These are phyloP conservation scores for Ichneumoninae sp. DNA, from an alignment of 2,888 invertebrate genomes.

Conservation along the genomic window DNA sequence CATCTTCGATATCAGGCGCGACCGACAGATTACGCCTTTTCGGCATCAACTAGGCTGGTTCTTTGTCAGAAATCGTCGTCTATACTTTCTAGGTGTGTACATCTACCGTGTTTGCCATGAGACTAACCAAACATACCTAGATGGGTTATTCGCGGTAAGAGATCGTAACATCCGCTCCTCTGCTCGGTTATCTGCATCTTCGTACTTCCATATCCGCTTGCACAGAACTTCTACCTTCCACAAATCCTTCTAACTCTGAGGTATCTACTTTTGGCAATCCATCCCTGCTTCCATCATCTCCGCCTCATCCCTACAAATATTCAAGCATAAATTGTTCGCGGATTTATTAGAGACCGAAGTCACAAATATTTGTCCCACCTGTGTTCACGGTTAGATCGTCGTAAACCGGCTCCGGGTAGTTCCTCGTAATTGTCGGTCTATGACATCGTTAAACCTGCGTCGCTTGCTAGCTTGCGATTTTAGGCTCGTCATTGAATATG, in stretches of 20 bases:
- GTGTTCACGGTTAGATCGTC: no score
- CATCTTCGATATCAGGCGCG: neutral
- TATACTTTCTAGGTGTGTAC: neutral
- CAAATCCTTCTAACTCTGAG: neutral
- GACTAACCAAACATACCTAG: neutral
- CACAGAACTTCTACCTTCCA: neutral
- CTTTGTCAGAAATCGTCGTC: neutral
- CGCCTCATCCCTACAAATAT: no score
- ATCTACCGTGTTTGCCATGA: no score
- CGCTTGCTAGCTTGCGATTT: no score
- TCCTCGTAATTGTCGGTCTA: no score
- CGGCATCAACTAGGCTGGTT: neutral
- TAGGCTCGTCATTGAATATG: no score
- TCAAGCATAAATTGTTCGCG: no score
- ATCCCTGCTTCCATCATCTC: neutral
- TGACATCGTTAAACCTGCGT: no score
- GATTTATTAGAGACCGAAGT: no score
- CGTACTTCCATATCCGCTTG: neutral
- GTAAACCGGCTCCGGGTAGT: no score
- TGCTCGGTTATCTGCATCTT: neutral
- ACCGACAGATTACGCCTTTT: slow-evolving; percentile 39
- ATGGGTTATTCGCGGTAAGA: neutral
- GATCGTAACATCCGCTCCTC: neutral
- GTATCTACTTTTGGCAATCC: neutral
- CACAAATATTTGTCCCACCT: no score